A percentile compares a stretch with the other conserved stretches of the same genome.
Conservation (phyloP, 2,888 invertebrate species). For the Autographa gamma region DNA sequence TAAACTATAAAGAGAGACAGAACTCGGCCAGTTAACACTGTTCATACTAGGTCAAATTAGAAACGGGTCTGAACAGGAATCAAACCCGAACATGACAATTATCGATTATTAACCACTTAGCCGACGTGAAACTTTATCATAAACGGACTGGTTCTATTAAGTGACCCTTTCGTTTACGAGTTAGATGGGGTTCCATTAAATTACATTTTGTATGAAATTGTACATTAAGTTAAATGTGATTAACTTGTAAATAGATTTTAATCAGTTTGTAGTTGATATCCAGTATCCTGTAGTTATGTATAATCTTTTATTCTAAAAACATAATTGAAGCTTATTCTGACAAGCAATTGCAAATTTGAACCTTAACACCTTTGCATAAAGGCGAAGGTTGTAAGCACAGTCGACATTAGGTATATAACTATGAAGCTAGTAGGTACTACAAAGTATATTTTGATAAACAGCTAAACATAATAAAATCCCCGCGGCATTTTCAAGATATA, state of each 20-base stretch:
- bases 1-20: constrained; percentile 36
- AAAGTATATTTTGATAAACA: constrained; percentile 11
- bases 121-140: constrained; percentile 74
- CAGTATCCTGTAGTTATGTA: neutral
- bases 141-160: constrained; percentile 59
- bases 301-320: neutral
- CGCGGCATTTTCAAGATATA: constrained; percentile 33
- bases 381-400: neutral
- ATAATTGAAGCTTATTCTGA: neutral
- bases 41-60: constrained; percentile 78
- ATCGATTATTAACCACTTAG: constrained; percentile 76
- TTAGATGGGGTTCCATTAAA: constrained; percentile 25
- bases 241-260: constrained; percentile 4
- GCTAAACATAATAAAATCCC: constrained; percentile 19
- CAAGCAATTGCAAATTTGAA: neutral
- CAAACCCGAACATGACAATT: constrained; percentile 78
- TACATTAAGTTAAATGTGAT: neutral
- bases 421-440: neutral
- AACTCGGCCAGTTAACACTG: constrained; percentile 43
- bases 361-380: neutral
- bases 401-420: too few relatives aligned
- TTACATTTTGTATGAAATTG: constrained; percentile 10
- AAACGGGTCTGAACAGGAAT: constrained; percentile 75
- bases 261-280: neutral
- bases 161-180: constrained; percentile 51